Evolutionary conservation across 2,888 invertebrate species (phyloP), one percentile per base, ranked within the genome.

Genomic region (Hydrotaea diabolus): DNA sequence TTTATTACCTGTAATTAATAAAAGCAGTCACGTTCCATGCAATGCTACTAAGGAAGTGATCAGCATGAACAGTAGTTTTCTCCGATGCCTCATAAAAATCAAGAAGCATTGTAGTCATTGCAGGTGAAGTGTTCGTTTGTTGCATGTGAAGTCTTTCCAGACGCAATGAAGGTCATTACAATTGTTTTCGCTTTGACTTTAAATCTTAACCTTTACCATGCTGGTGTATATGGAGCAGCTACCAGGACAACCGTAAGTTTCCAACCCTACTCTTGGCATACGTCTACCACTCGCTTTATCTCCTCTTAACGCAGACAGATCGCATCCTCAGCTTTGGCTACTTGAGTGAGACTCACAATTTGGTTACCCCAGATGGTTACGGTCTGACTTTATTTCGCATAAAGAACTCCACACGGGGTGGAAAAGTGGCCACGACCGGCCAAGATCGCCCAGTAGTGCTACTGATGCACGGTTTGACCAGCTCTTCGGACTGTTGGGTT

Each of bases 401-500:
- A 19, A 39, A 17, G 39, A 39, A 39, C 9, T 8, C 39, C 39
- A 39, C 39, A 8, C 31, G 31, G 3, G 19, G 21, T 21, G 94
- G 94, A 31, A 93, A 11, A 11, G 39, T 8, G 39, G 9, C n/a
- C n/a, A n/a, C n/a, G n/a, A n/a, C n/a, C n/a, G n/a, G n/a, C n/a
- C n/a, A n/a, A n/a, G n/a, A n/a, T 93, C 17, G 19, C 9, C 93
- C 93, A 0, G 91, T 95, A 0, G 93, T 96, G 39, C 82, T 66
- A 0, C 31, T 96, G 64, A 94, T 95, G 93, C 96, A 96, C 86
- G 96, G 97, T 0, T 92, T 98, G 2, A 90, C 96, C 55, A 95
- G 94, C 64, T 95, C 95, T 11, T 95, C 97, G 0, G 94, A 95
- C 0, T 95, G 95, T 86, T 97, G 95, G 94, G 93, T 97, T 13